Conservation (phyloP, 2,888 invertebrate genomes). For the Charanyca ferruginea region DNA sequence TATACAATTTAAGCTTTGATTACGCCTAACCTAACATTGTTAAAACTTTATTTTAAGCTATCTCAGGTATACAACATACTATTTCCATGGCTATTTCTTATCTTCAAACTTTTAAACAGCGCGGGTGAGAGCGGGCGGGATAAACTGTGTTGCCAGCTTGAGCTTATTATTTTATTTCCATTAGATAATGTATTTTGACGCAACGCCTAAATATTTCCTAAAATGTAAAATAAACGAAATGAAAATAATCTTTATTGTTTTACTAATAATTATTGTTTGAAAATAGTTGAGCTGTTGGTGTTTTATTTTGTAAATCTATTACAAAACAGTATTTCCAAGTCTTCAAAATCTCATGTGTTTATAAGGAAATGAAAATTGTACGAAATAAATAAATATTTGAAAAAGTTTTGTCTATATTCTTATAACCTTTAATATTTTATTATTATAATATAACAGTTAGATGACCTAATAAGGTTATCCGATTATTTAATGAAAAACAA, state of each 20-base stretch:
- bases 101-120: constrained; percentile 19
- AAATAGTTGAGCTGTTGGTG: too few relatives aligned
- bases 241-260: not conserved
- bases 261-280: too few relatives aligned
- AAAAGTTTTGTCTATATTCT: constrained; percentile 1
- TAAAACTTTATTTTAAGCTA: not conserved
- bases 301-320: constrained; percentile 27
- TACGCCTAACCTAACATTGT: not conserved
- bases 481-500: too few relatives aligned
- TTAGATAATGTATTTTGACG: not conserved
- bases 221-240: not conserved
- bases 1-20: not conserved
- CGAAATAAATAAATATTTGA: not conserved
- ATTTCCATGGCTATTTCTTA: not conserved
- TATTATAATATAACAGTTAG: too few relatives aligned
- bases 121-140: not conserved
- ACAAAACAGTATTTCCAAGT: constrained; percentile 34
- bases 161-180: not conserved
- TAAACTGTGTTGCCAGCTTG: constrained; percentile 10
- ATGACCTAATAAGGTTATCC: too few relatives aligned
- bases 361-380: not conserved
- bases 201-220: not conserved
- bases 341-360: not conserved
- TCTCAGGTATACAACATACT: too few relatives aligned
- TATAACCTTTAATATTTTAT: not conserved